Conservation (phyloP, 2,888 invertebrate genomes). For the Keiferia lycopersicella region DNA sequence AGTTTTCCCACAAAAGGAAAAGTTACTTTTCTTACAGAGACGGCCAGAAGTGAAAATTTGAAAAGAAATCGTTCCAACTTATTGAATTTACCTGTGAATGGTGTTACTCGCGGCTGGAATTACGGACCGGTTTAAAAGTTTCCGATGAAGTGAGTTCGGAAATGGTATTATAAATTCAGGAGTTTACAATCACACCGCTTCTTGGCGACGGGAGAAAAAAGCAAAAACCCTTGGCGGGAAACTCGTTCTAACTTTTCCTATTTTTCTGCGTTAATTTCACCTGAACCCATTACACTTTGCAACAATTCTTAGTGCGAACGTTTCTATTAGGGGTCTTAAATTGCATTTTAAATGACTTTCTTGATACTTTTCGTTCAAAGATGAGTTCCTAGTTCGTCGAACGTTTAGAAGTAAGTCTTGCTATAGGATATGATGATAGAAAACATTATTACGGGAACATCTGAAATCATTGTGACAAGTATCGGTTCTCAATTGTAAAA, state of each 20-base stretch:
- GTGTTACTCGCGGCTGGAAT: constrained; percentile 69
- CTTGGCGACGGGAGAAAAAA: constrained; percentile 60
- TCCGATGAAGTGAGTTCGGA: constrained; percentile 78
- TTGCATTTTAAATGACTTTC: constrained; percentile 76
- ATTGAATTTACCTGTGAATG: constrained; percentile 53
- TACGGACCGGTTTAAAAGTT: constrained; percentile 75
- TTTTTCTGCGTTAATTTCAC: constrained; percentile 81
- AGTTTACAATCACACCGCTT: constrained; percentile 80
- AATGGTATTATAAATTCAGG: constrained; percentile 81
- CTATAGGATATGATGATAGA: background rate
- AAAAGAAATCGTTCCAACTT: constrained; percentile 38
- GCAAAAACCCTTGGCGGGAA: constrained; percentile 69
- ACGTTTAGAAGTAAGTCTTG: background rate
- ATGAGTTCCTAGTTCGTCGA: constrained; percentile 27
- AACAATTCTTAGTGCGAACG: constrained; percentile 76
- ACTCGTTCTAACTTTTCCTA: constrained; percentile 82
- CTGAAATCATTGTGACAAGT: too few relatives aligned
- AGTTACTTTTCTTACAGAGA: constrained; percentile 18
- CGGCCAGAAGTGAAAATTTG: constrained; percentile 30
- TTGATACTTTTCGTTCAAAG: constrained; percentile 39
- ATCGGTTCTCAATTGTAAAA: too few relatives aligned
- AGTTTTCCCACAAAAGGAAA: constrained; percentile 8
- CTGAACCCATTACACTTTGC: constrained; percentile 80
- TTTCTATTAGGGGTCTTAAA: constrained; percentile 75
- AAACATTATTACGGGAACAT: too few relatives aligned